phyloP scores from a whole-genome alignment of 2,797 vertebrate genomes.

The Austrolebias charrua region DNA sequence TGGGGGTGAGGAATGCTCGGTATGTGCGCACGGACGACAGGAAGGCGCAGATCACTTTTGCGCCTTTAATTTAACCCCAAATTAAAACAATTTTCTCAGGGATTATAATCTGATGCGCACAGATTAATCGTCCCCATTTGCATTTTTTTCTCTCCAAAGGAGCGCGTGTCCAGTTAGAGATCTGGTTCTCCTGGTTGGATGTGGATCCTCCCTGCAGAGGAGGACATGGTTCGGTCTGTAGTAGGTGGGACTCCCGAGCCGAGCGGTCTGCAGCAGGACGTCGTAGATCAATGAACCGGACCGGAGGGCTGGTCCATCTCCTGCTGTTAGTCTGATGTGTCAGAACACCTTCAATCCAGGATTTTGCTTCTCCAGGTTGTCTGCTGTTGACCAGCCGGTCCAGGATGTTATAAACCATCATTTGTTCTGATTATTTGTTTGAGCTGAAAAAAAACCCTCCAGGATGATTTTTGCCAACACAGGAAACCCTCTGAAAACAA shows the following conservation, averaged over 20 bases:
- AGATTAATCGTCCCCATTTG: too few species aligned
- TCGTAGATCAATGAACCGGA: constrained; percentile 86
- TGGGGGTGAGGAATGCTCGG: constrained; percentile 79
- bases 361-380: constrained; percentile 32
- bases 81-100: not conserved
- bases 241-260: constrained; percentile 83
- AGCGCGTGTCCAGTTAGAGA: not conserved
- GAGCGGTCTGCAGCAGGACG: constrained; percentile 82
- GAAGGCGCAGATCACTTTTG: constrained; percentile 45
- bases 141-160: not conserved
- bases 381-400: constrained; percentile 31
- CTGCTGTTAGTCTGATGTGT: constrained; percentile 69
- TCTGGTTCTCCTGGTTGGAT: constrained; percentile 25
- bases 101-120: not conserved
- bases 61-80: constrained; percentile 7
- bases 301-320: constrained; percentile 74
- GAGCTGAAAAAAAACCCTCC: constrained; percentile 56
- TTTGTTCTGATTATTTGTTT: constrained; percentile 40
- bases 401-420: constrained; percentile 65
- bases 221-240: constrained; percentile 76
- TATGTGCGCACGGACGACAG: constrained; percentile 76
- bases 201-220: constrained; percentile 45
- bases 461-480: constrained; percentile 96
- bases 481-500: constrained; percentile 86
- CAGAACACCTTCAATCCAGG: constrained; percentile 57